phyloP scores from a whole-genome alignment of 2,113 vertebrate genomes.

The Passer domesticus region DNA sequence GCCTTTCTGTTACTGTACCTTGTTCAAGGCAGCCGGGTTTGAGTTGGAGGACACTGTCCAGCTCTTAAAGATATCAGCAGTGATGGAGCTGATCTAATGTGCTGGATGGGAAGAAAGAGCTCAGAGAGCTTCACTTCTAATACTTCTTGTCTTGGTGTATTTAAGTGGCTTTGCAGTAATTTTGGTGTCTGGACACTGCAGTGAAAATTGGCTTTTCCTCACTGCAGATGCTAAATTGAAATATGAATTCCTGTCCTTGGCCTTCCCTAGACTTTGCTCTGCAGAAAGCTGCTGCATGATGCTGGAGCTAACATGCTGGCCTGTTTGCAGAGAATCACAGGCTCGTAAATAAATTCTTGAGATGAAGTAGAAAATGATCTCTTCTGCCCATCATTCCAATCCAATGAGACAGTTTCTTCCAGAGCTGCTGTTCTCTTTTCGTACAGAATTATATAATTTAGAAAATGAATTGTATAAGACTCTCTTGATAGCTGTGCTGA shows the following conservation, averaged over 20 bases:
- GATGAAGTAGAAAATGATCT: neutral
- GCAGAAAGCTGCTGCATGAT: neutral
- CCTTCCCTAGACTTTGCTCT: neutral
- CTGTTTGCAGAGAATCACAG: neutral
- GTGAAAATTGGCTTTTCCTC: neutral
- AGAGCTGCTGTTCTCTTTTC: neutral
- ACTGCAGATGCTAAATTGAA: neutral
- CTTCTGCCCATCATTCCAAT: neutral
- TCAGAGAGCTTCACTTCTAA: neutral
- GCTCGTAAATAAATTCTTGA: neutral
- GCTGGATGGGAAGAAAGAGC: neutral
- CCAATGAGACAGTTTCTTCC: neutral
- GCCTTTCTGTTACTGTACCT: neutral
- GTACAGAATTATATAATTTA: neutral
- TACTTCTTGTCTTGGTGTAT: neutral
- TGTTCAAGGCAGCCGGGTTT: neutral
- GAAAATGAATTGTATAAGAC: neutral
- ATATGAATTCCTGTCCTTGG: fast-evolving
- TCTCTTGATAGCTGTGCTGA: neutral
- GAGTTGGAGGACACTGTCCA: neutral
- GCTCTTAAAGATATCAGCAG: neutral
- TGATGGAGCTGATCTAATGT: neutral
- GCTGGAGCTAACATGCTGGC: neutral
- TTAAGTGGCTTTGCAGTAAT: neutral
- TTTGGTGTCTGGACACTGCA: neutral